Evolutionary conservation across 2,113 vertebrate genomes (phyloP).

Genomic region (rat (Rattus norvegicus)): DNA sequence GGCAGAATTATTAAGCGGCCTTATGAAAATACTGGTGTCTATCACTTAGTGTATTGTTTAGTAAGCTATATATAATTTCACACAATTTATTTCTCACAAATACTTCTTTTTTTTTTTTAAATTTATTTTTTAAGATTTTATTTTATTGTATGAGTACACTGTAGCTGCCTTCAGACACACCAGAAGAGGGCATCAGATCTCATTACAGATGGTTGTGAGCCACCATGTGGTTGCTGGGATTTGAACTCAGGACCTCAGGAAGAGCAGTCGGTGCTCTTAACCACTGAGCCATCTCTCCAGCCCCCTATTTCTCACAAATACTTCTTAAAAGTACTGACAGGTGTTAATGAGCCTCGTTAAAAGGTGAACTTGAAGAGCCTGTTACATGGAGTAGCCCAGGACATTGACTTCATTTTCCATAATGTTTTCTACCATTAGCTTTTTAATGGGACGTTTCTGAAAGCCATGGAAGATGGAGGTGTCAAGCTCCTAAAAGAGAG

Average conservation of each 20-base stretch:
- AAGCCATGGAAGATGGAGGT: constrained; percentile 95
- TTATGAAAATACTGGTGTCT: not conserved
- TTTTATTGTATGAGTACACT: no score
- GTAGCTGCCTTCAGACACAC: no score
- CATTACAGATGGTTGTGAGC: no score
- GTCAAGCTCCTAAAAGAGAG: constrained; percentile 94
- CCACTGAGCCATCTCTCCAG: no score
- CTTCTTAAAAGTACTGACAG: not conserved
- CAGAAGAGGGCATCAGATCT: no score
- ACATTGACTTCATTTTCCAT: not conserved
- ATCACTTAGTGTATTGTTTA: not conserved
- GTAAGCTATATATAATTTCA: constrained; percentile 27
- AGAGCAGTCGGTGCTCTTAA: no score
- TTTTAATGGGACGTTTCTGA: constrained; percentile 96
- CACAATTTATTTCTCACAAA: not conserved
- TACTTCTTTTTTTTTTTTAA: no score
- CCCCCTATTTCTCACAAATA: no score
- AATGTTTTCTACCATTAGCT: constrained; percentile 86
- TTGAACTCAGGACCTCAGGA: no score
- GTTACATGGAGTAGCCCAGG: not conserved
- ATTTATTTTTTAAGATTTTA: no score
- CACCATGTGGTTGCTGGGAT: no score
- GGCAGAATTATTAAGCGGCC: not conserved
- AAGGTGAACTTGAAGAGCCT: not conserved
- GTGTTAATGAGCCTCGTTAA: not conserved